Evolutionary conservation across 2,888 invertebrate genomes (phyloP).

Genomic region (Drosophila lutescens): DNA sequence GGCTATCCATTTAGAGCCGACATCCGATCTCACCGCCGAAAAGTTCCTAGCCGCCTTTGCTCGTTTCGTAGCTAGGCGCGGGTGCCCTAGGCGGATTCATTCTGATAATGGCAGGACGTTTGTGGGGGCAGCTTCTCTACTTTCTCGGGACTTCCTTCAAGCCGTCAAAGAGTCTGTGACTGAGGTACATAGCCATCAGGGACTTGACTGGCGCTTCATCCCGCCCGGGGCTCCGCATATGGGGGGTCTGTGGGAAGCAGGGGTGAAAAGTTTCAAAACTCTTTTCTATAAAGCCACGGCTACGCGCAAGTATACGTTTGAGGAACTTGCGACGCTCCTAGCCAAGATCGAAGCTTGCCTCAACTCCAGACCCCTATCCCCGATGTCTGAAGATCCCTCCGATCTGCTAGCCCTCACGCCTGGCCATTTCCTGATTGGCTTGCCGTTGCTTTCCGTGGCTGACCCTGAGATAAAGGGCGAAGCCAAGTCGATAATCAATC

Average conservation of each 20-base stretch:
- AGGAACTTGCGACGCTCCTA: not conserved
- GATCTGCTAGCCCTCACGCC: not conserved
- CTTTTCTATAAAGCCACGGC: not conserved
- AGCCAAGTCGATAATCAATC: not conserved
- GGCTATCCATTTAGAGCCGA: not conserved
- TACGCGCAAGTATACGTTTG: not conserved
- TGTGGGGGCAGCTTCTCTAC: not conserved
- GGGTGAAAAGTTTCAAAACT: too few relatives aligned
- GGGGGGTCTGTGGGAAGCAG: too few relatives aligned
- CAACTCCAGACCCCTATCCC: not conserved
- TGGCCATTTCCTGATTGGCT: not conserved
- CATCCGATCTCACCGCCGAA: not conserved
- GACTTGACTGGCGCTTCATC: not conserved
- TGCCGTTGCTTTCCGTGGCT: not conserved
- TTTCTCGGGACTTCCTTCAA: not conserved
- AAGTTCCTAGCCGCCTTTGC: not conserved
- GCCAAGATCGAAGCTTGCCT: not conserved
- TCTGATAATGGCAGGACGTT: not conserved
- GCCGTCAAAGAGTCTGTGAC: slow-evolving; percentile 1
- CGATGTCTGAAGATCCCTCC: not conserved
- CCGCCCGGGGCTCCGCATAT: not conserved
- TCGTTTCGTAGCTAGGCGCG: not conserved
- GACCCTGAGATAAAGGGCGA: not conserved
- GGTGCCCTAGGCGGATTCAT: not conserved
- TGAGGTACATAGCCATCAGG: not conserved